A percentile compares a stretch with the other conserved stretches of the same genome.
Conservation (phyloP, 2,797 vertebrate species). For the Xenopus petersii region DNA sequence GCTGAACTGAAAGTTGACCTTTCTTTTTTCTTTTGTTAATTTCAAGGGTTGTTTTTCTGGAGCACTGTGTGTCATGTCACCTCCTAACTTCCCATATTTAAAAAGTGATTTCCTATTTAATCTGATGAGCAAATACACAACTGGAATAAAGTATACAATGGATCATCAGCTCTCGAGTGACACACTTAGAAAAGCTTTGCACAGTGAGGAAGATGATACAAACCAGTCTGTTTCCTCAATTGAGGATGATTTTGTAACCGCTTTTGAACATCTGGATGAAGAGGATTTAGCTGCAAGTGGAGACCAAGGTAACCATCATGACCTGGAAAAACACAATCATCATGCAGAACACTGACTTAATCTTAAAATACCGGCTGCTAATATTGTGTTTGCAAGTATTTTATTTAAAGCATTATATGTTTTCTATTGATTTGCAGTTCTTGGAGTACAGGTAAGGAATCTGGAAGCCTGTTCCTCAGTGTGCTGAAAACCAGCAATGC, state of each 20-base stretch:
- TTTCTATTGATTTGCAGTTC: too few relatives aligned
- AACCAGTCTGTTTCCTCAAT: constrained; percentile 97
- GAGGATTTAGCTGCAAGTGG: constrained; percentile 68
- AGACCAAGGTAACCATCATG: constrained; percentile 15
- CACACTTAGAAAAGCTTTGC: constrained; percentile 62
- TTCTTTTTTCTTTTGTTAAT: constrained; percentile 35
- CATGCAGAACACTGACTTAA: too few relatives aligned
- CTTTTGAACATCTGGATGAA: constrained; percentile 93
- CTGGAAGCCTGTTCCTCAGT: too few relatives aligned
- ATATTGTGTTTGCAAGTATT: too few relatives aligned
- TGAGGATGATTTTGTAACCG: constrained; percentile 97
- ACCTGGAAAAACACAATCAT: too few relatives aligned
- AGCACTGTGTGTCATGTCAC: constrained; percentile 84
- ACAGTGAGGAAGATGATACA: constrained; percentile 89
- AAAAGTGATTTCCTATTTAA: constrained; percentile 74
- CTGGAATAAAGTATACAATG: constrained; percentile 79
- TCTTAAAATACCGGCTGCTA: too few relatives aligned
- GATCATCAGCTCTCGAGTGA: constrained; percentile 75
- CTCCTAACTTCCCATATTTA: constrained; percentile 69
- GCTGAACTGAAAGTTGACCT: too few relatives aligned
- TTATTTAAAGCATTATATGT: too few relatives aligned
- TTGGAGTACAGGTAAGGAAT: too few relatives aligned
- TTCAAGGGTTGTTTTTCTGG: constrained; percentile 69
- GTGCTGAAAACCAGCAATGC: too few relatives aligned
- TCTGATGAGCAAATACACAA: constrained; percentile 83